Evolutionary conservation across 2,113 vertebrate genomes (phyloP).

Genomic region (Gymnarchus niloticus): DNA sequence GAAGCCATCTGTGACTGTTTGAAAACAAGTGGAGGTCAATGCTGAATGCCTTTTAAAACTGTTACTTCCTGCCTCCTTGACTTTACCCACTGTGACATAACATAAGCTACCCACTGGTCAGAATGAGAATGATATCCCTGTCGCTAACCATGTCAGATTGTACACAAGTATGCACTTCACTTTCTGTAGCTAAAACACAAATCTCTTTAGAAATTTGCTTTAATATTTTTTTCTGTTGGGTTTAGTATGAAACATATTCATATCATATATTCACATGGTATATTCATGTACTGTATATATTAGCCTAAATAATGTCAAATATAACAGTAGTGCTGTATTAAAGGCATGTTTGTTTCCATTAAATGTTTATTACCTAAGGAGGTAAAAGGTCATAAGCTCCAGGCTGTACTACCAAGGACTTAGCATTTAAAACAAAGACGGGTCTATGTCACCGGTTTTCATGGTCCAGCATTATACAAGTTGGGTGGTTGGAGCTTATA

Average conservation of each 20-base stretch:
- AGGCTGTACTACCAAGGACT: background rate
- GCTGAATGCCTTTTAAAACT: conserved; percentile 57
- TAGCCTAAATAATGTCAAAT: conserved; percentile 18
- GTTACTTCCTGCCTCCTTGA: conserved; percentile 68
- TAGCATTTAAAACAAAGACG: conserved; percentile 42
- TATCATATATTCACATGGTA: background rate
- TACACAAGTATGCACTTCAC: background rate
- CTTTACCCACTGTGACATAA: conserved; percentile 65
- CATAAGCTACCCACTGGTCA: conserved; percentile 65
- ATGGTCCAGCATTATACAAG: conserved; percentile 52
- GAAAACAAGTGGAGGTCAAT: conserved; percentile 65
- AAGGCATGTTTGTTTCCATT: conserved; percentile 9
- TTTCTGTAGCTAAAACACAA: background rate
- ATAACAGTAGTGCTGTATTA: conserved; percentile 22
- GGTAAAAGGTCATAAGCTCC: background rate
- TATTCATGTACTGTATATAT: background rate
- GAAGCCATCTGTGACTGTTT: conserved; percentile 37
- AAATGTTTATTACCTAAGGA: background rate
- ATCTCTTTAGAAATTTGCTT: background rate
- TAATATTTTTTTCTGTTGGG: background rate
- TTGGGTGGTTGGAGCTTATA: conserved; percentile 50
- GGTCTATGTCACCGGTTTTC: conserved; percentile 49
- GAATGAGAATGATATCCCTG: background rate
- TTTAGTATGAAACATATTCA: background rate
- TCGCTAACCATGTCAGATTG: background rate